Conservation (phyloP, 2,888 invertebrate species). For the Diadegma fenestrale region DNA sequence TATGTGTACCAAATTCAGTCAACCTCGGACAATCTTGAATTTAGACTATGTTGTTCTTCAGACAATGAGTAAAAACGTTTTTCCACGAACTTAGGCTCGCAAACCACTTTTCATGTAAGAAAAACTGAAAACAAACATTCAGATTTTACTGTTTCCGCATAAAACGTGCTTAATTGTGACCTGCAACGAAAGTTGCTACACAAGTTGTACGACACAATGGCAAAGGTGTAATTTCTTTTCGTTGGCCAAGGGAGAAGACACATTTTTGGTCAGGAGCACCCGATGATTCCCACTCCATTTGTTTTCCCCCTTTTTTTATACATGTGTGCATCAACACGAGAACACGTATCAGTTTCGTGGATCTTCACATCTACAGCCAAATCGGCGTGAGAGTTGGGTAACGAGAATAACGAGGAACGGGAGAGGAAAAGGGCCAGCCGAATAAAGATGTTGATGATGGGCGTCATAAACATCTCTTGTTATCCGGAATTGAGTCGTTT, state of each 20-base stretch:
- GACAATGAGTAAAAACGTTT: no score
- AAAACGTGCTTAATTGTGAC: no score
- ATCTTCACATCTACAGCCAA: slow-evolving; percentile 16
- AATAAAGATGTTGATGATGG: slow-evolving; percentile 72
- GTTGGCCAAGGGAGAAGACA: not conserved
- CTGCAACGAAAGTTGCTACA: not conserved
- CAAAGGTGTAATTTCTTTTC: not conserved
- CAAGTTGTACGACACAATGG: not conserved
- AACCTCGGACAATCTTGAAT: no score
- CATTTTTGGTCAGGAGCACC: not conserved
- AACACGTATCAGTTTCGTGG: slow-evolving; percentile 11
- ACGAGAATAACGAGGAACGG: slow-evolving; percentile 63
- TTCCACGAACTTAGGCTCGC: no score
- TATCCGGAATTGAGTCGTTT: slow-evolving; percentile 68
- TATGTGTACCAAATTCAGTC: no score
- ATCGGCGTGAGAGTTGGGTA: slow-evolving; percentile 38
- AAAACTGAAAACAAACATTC: no score
- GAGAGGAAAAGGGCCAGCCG: slow-evolving; percentile 64
- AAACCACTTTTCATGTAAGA: no score
- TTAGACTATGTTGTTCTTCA: no score
- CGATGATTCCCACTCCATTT: not conserved
- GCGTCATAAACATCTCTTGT: slow-evolving; percentile 71
- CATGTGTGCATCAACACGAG: not conserved
- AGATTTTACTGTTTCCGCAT: no score
- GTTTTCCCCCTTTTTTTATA: not conserved